phyloP scores from a whole-genome alignment of 2,113 vertebrate species.

The Phrynocephalus versicolor region DNA sequence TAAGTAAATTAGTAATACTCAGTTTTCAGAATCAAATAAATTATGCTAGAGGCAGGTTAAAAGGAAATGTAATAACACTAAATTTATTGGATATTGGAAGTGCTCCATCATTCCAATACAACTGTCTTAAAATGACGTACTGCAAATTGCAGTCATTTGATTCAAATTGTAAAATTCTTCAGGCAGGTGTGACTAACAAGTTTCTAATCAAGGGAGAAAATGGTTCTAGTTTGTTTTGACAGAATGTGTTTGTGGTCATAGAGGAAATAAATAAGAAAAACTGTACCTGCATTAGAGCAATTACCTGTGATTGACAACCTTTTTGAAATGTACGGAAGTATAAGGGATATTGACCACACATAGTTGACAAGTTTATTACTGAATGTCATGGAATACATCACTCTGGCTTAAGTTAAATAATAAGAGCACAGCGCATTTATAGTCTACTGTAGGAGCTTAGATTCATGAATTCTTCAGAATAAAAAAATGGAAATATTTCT shows the following conservation, averaged over 20 bases:
- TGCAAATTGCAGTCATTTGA: constrained; percentile 60
- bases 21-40: constrained; percentile 8
- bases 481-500: background rate
- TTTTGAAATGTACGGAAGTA: constrained; percentile 57
- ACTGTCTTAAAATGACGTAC: constrained; percentile 28
- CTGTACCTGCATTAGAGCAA: constrained; percentile 67
- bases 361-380: constrained; percentile 48
- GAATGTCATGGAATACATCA: constrained; percentile 23
- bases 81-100: background rate
- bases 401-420: background rate
- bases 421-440: background rate
- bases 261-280: constrained; percentile 63
- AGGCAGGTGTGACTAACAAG: constrained; percentile 66
- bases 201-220: constrained; percentile 53
- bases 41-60: constrained; percentile 15
- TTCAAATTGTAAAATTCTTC: constrained; percentile 68
- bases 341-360: constrained; percentile 47
- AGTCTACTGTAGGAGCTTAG: background rate
- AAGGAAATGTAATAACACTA: background rate
- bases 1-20: background rate
- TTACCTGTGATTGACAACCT: constrained; percentile 59
- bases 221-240: constrained; percentile 73
- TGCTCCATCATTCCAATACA: constrained; percentile 44
- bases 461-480: background rate
- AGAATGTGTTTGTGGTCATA: constrained; percentile 59